Percentiles rank a stretch among this genome's conserved stretches.
Evolutionary conservation across 2,113 vertebrate genomes (phyloP).

Genomic region (Emydura subglobosa): DNA sequence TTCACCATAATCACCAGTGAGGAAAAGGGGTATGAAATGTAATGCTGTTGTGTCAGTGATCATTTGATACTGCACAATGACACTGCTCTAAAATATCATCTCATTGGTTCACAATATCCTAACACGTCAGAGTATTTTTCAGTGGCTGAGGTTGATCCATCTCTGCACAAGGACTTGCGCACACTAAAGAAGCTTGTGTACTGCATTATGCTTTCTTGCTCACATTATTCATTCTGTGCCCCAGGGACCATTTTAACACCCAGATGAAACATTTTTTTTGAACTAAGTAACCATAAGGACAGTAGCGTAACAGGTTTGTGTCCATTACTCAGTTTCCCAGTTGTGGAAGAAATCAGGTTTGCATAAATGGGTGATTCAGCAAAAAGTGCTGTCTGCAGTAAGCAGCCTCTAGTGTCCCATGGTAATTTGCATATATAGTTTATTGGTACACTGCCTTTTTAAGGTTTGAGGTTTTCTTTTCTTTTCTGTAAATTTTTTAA

Average conservation of each 20-base stretch:
- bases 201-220: background rate
- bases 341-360: background rate
- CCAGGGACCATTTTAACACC: background rate
- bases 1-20: background rate
- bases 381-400: background rate
- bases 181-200: background rate
- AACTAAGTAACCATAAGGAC: background rate
- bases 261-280: background rate
- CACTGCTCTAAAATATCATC: background rate
- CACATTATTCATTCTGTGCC: background rate
- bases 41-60: background rate
- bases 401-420: background rate
- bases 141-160: background rate
- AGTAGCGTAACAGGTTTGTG: background rate
- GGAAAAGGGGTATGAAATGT: background rate
- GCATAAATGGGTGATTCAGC: background rate
- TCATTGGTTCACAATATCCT: background rate
- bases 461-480: slow-evolving; percentile 67
- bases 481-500: slow-evolving; percentile 28
- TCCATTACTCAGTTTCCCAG: background rate
- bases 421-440: background rate
- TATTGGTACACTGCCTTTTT: slow-evolving; percentile 7
- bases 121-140: background rate
- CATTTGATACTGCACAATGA: background rate
- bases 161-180: background rate